Conservation (phyloP, 2,888 invertebrate genomes). For the Drosophila emarginata region DNA sequence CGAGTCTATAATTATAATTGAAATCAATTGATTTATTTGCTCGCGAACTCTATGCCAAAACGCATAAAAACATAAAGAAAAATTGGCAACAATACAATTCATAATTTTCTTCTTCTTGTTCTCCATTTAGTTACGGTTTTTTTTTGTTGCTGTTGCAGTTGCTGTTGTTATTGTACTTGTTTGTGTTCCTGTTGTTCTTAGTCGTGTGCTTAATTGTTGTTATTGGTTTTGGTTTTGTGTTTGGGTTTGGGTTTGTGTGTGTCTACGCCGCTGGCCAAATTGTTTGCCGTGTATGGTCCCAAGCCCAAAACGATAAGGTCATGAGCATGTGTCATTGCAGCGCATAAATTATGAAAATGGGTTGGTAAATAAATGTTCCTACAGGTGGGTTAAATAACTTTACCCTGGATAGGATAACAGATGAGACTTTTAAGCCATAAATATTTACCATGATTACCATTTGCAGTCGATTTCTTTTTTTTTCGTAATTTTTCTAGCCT, state of each 20-base stretch:
- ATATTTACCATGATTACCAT: slow-evolving; percentile 1
- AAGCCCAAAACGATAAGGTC: slow-evolving; percentile 66
- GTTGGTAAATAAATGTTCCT: slow-evolving; percentile 38
- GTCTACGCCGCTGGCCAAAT: slow-evolving; percentile 48
- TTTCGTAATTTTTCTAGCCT: not conserved
- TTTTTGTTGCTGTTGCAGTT: not conserved
- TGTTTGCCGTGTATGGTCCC: slow-evolving; percentile 50
- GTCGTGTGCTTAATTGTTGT: slow-evolving; percentile 71
- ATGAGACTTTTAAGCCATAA: slow-evolving; percentile 6
- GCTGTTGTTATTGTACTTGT: slow-evolving; percentile 27
- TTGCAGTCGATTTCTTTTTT: not conserved
- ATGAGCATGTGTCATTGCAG: slow-evolving; percentile 77
- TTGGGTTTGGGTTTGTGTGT: slow-evolving; percentile 19
- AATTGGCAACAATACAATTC: slow-evolving; percentile 76
- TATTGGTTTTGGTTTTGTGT: slow-evolving; percentile 56
- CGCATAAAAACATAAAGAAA: slow-evolving; percentile 70
- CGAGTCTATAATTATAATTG: slow-evolving; percentile 81
- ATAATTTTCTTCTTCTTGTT: slow-evolving; percentile 25
- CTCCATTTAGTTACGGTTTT: slow-evolving; percentile 15
- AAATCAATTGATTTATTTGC: slow-evolving; percentile 82
- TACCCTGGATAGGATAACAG: not conserved
- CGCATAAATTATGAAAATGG: slow-evolving; percentile 70
- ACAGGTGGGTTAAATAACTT: slow-evolving; percentile 31
- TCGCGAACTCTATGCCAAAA: slow-evolving; percentile 68
- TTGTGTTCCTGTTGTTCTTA: slow-evolving; percentile 28